phyloP scores from a whole-genome alignment of 2,888 invertebrate species.

The Dasypolia templi region DNA sequence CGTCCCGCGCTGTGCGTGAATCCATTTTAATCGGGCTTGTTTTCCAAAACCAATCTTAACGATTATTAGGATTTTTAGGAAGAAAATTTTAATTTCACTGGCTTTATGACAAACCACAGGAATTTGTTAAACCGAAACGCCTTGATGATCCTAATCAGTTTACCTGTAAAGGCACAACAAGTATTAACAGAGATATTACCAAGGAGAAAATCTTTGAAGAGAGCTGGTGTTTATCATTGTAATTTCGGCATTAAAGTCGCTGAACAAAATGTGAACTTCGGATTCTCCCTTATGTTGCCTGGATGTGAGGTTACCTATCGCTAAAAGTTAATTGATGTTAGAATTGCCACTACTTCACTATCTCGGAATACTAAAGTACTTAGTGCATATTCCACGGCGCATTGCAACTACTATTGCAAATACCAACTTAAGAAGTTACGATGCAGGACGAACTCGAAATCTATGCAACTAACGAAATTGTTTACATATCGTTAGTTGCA shows the following conservation, averaged over 20 bases:
- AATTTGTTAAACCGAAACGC: neutral
- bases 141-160: slow-evolving; percentile 8
- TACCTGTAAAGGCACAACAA: neutral
- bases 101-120: slow-evolving; percentile 22
- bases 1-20: neutral
- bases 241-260: too few species aligned
- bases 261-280: neutral
- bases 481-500: too few species aligned
- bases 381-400: slow-evolving; percentile 10
- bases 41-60: too few species aligned
- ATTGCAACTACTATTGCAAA: slow-evolving; percentile 20
- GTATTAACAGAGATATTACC: too few species aligned
- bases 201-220: too few species aligned
- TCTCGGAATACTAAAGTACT: slow-evolving; percentile 6
- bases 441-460: slow-evolving; percentile 34
- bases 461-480: slow-evolving; percentile 32
- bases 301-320: neutral
- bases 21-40: neutral
- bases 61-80: too few species aligned
- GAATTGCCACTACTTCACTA: neutral
- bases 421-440: slow-evolving; percentile 23
- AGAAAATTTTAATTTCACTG: too few species aligned
- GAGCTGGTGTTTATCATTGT: too few species aligned
- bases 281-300: neutral
- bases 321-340: neutral